phyloP scores from a whole-genome alignment of 2,113 vertebrate genomes.

The Tauraco erythrolophus region DNA sequence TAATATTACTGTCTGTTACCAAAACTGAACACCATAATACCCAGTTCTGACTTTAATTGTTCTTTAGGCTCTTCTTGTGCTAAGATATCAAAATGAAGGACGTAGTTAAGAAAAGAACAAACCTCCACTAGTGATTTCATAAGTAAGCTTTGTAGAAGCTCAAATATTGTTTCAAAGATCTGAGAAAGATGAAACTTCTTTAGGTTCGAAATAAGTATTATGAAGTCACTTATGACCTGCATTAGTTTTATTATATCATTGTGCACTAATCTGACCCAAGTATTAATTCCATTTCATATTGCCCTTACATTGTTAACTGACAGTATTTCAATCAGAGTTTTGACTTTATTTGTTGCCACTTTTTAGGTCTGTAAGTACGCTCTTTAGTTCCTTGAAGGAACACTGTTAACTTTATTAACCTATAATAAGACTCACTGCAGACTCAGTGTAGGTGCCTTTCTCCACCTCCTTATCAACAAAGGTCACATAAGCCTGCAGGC shows the following conservation, averaged over 20 bases:
- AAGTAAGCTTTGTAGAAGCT: neutral
- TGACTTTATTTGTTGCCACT: neutral
- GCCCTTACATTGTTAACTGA: neutral
- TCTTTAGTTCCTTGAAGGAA: neutral
- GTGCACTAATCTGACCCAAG: neutral
- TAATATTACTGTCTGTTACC: neutral
- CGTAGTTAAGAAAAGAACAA: neutral
- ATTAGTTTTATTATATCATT: neutral
- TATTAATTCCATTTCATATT: neutral
- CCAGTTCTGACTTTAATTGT: neutral
- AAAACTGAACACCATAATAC: neutral
- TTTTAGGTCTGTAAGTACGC: neutral
- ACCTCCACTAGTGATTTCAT: neutral
- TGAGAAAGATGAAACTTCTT: neutral
- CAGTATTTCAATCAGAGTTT: neutral
- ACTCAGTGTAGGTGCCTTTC: neutral
- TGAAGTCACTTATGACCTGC: neutral
- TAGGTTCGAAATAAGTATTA: neutral
- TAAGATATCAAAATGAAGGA: neutral
- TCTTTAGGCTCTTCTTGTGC: neutral
- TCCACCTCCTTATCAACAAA: neutral
- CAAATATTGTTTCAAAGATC: neutral
- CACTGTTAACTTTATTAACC: neutral
- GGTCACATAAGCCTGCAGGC: neutral
- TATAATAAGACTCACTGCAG: neutral